Base-by-base conservation (phyloP, 2,113 vertebrate genomes). In the Hypomesus transpacificus region DNA sequence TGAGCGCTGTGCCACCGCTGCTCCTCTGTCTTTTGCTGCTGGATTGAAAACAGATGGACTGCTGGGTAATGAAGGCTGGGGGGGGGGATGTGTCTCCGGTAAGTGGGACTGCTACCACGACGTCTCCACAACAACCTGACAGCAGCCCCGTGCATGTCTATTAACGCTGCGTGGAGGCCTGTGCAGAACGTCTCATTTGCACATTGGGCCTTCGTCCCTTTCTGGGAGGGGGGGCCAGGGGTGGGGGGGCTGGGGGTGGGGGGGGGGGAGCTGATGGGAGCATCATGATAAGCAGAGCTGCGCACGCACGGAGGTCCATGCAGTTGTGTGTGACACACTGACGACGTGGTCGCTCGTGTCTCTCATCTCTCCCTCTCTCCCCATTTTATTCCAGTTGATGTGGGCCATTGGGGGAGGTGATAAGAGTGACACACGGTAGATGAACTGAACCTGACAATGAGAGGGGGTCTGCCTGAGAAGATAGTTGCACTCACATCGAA, bases 381-480 rank as follows among this genome's bases (percentile, higher is more conserved):
- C 18, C 60, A 68, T 82, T 75, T 84, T 77, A 73, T 80, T 85
- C 82, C 20, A 75, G 79, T 69, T 73, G 75, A 75, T 71, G 77
- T 68, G 77, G 72, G 65, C 61, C 71, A 68, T 31, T 71, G 70
- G 66, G 50, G 21, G 68, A 68, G 70, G 66, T 73, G 70, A 80
- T 71, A 61, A 73, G 68, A 73, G 76, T 74, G 73, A 78, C 68
- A 68, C 62, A 58, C 51, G 21, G 54, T 76, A 84, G 73, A 87
- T 74, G 85, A 83, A 84, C 78, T 59, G 79, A 16, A 78, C 75
- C 82, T 88, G 85, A 81, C 82, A 16, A 80, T 82, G 78, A 72
- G 73, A 21, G 56, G 71, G 71, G 70, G 75, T 64, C 75, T 60
- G 63, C 66, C 80, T 0, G 9, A 46, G 39, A 46, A 46, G 9